Conservation (phyloP, 2,888 invertebrate species). For the Euplexia lucipara region DNA sequence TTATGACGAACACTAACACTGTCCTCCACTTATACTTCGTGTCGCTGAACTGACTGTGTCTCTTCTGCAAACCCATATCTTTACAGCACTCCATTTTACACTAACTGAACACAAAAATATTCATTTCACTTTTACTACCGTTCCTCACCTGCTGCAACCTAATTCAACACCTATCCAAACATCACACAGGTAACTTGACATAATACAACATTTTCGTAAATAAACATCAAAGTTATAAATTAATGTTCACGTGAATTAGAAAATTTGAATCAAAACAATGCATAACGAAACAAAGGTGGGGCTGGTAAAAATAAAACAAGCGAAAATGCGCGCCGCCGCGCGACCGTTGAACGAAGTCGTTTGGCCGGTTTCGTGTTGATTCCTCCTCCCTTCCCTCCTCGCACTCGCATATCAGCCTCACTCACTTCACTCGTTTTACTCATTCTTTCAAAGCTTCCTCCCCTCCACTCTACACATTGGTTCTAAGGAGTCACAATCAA, state of each 20-base stretch:
- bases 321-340: slow-evolving; percentile 84
- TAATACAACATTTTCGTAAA: slow-evolving; percentile 64
- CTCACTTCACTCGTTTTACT: slow-evolving; percentile 68
- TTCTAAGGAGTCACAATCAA: slow-evolving; percentile 14
- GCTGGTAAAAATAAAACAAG: slow-evolving; percentile 81
- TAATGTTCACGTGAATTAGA: slow-evolving; percentile 53
- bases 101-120: slow-evolving; percentile 81
- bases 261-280: slow-evolving; percentile 74
- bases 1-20: slow-evolving; percentile 73
- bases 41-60: slow-evolving; percentile 89
- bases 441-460: slow-evolving; percentile 78
- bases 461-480: slow-evolving; percentile 50
- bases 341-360: slow-evolving; percentile 90
- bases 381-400: slow-evolving; percentile 76
- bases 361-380: slow-evolving; percentile 85
- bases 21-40: slow-evolving; percentile 91
- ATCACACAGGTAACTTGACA: slow-evolving; percentile 74
- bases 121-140: slow-evolving; percentile 84
- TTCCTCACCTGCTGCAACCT: slow-evolving; percentile 75
- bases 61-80: slow-evolving; percentile 87
- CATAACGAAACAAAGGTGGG: slow-evolving; percentile 88
- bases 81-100: slow-evolving; percentile 83
- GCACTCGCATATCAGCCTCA: too few relatives aligned
- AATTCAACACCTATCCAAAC: slow-evolving; percentile 78
- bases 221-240: slow-evolving; percentile 60